Percentiles rank a stretch among this genome's conserved stretches.
Conservation (phyloP, 2,797 vertebrate species). For the Sarcoramphus papa region DNA sequence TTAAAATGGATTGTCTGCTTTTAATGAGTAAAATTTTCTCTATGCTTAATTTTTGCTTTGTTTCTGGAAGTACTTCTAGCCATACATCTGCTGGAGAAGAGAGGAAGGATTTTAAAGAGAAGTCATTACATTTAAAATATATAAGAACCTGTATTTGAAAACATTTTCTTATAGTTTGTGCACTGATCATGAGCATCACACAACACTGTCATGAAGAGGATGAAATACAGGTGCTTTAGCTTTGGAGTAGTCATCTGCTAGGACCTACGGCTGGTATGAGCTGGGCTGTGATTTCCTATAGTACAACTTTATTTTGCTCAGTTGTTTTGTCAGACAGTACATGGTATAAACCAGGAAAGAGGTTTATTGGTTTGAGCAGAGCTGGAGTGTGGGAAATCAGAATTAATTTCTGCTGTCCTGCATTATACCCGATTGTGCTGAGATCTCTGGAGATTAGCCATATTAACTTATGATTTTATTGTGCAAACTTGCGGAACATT, state of each 20-base stretch:
- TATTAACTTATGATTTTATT: not conserved
- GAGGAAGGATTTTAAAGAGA: slow-evolving; percentile 45
- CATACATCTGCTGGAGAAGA: slow-evolving; percentile 31
- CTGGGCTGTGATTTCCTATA: not conserved
- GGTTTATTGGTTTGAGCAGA: not conserved
- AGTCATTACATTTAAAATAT: slow-evolving; percentile 28
- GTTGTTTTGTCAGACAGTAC: not conserved
- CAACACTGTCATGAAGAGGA: not conserved
- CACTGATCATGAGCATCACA: slow-evolving; percentile 8
- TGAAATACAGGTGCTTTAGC: slow-evolving; percentile 2
- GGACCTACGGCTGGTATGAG: not conserved
- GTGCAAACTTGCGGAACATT: not conserved
- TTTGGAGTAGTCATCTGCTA: not conserved
- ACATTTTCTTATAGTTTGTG: slow-evolving; percentile 17
- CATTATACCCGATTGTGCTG: not conserved
- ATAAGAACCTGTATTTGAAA: not conserved
- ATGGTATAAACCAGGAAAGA: not conserved
- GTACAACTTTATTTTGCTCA: not conserved
- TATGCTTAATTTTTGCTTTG: not conserved
- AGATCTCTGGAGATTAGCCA: not conserved
- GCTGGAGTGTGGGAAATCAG: not conserved
- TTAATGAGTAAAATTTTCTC: not conserved
- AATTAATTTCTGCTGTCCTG: not conserved
- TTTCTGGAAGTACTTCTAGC: slow-evolving; percentile 42
- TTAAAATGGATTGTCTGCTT: not conserved